Evolutionary conservation across 2,113 vertebrate species (phyloP).

Genomic region (Nesogale talazaci): DNA sequence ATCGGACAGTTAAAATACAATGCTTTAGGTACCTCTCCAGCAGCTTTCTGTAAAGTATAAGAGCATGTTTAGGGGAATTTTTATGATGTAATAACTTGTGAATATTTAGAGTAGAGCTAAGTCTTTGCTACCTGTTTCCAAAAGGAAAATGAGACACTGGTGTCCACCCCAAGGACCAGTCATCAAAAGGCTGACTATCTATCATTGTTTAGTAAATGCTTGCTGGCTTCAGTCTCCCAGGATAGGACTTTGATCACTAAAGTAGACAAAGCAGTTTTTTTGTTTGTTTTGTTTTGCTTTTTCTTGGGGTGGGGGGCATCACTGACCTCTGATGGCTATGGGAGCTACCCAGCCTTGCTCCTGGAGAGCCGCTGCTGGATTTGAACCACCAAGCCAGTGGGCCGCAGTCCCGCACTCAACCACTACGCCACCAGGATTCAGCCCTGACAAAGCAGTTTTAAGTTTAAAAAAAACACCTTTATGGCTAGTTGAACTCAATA

Average conservation of each 20-base stretch:
- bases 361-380: too few relatives aligned
- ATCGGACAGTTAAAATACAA: slow-evolving; percentile 47
- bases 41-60: not conserved
- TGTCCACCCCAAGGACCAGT: not conserved
- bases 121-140: not conserved
- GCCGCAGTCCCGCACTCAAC: too few relatives aligned
- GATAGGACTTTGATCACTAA: not conserved
- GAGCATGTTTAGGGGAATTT: not conserved
- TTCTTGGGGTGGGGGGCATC: too few relatives aligned
- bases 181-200: not conserved
- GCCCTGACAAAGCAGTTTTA: not conserved
- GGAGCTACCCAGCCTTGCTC: too few relatives aligned
- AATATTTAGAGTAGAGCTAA: not conserved
- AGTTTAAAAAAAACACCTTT: slow-evolving; percentile 39
- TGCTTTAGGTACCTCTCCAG: not conserved
- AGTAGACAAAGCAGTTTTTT: not conserved
- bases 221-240: not conserved
- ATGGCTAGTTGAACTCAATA: slow-evolving; percentile 29
- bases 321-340: too few relatives aligned
- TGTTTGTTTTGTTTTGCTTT: too few relatives aligned
- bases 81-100: not conserved
- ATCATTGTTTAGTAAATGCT: not conserved
- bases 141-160: not conserved
- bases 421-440: too few relatives aligned
- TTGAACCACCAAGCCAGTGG: too few relatives aligned